Evolutionary conservation across 2,113 vertebrate species (phyloP).

Genomic region (Hyaena hyaena): DNA sequence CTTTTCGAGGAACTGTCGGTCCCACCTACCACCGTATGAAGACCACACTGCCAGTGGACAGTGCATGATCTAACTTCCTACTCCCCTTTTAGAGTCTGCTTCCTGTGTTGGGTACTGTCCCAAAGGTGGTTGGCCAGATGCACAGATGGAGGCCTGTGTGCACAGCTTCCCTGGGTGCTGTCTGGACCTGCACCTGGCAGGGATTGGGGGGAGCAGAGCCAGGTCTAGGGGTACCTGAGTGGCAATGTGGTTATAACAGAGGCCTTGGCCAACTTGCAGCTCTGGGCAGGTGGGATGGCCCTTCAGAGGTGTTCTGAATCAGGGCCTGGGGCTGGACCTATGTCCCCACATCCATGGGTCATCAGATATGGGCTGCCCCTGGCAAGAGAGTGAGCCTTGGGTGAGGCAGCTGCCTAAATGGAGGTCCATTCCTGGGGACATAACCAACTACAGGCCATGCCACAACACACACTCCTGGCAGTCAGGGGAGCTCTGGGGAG

Average conservation of each 20-base stretch:
- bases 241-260: not conserved
- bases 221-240: not conserved
- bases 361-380: not conserved
- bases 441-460: not conserved
- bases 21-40: not conserved
- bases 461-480: not conserved
- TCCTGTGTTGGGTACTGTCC: not conserved
- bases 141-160: not conserved
- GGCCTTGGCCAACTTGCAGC: not conserved
- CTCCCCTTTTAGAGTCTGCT: not conserved
- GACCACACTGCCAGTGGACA: not conserved
- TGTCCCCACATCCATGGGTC: not conserved
- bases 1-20: rapidly evolving
- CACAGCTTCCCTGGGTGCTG: not conserved
- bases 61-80: no score
- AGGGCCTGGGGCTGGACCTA: not conserved
- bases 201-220: not conserved
- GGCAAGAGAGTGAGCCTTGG: not conserved
- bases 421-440: not conserved
- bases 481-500: no score
- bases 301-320: not conserved
- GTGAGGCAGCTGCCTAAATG: no score
- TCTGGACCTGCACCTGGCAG: not conserved
- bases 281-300: not conserved
- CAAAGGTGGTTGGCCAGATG: not conserved